These are phyloP conservation scores for Muscidifurax raptorellus DNA, from an alignment of 1,140 invertebrate species.

Conservation along the genomic window DNA sequence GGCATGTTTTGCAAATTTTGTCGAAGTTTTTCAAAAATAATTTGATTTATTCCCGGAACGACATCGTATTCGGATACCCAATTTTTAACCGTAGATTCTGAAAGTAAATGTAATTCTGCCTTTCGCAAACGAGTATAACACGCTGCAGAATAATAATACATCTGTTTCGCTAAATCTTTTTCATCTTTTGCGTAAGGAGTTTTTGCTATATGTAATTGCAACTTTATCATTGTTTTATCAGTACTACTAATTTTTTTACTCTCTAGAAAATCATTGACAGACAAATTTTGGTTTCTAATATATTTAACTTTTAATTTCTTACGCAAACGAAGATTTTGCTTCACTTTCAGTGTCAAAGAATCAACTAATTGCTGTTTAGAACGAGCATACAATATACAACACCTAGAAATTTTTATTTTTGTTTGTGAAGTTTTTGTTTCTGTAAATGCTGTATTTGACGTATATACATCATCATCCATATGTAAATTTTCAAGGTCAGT, in stretches of 20 bases:
- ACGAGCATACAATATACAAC: too few species aligned
- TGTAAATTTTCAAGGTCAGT: background rate
- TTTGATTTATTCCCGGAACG: conserved; percentile 50
- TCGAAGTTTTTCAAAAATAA: conserved; percentile 50
- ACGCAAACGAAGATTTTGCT: too few species aligned
- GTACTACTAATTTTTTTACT: background rate
- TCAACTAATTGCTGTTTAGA: too few species aligned
- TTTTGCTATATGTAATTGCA: conserved; percentile 33
- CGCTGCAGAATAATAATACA: conserved; percentile 57
- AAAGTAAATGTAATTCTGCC: conserved; percentile 51
- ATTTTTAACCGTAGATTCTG: conserved; percentile 43
- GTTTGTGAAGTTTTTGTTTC: too few species aligned
- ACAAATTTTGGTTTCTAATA: background rate
- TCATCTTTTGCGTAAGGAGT: conserved; percentile 24
- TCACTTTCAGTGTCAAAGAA: too few species aligned
- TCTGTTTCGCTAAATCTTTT: conserved; percentile 45
- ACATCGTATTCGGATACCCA: conserved; percentile 54
- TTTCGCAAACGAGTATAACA: conserved; percentile 52
- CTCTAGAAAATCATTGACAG: background rate
- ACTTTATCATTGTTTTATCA: conserved; percentile 26
- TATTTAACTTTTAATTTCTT: too few species aligned
- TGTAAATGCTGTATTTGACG: too few species aligned
- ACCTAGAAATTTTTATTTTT: too few species aligned
- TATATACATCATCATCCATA: too few species aligned
- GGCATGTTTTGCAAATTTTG: conserved; percentile 35